Percentiles rank a stretch among this genome's conserved stretches.
phyloP scores from a whole-genome alignment of 2,888 invertebrate genomes.

The Hirtodrosophila duncani region DNA sequence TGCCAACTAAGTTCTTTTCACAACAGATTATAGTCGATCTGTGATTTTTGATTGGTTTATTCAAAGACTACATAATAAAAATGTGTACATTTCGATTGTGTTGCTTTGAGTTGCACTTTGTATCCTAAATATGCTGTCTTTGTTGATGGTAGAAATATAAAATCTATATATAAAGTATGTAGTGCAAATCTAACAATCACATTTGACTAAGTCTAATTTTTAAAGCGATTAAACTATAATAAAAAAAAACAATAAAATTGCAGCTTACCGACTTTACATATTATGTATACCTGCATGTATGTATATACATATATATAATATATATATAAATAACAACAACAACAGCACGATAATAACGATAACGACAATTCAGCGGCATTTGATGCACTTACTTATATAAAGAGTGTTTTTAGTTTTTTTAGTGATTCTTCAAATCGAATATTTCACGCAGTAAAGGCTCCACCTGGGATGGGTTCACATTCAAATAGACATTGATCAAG shows the following conservation, averaged over 20 bases:
- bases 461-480: conserved; percentile 93
- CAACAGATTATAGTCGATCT: too few species aligned
- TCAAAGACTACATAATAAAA: conserved; percentile 52
- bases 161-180: conserved; percentile 52
- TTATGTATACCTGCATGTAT: background rate
- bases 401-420: conserved; percentile 32
- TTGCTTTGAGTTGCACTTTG: conserved; percentile 68
- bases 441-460: conserved; percentile 96
- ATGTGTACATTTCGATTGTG: conserved; percentile 52
- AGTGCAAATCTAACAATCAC: conserved; percentile 68
- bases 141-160: conserved; percentile 70
- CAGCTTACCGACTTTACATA: conserved; percentile 37
- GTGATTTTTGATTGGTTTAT: conserved; percentile 51
- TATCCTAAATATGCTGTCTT: conserved; percentile 66
- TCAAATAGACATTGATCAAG: conserved; percentile 93
- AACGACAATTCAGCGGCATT: conserved; percentile 36
- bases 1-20: too few species aligned
- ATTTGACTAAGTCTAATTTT: conserved; percentile 64
- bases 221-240: conserved; percentile 56
- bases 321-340: conserved; percentile 49
- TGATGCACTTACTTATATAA: conserved; percentile 44
- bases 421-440: conserved; percentile 89
- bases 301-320: background rate
- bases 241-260: conserved; percentile 39
- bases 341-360: conserved; percentile 40